Base-by-base conservation (phyloP, 2,113 vertebrate genomes). In the Anseranas semipalmata region DNA sequence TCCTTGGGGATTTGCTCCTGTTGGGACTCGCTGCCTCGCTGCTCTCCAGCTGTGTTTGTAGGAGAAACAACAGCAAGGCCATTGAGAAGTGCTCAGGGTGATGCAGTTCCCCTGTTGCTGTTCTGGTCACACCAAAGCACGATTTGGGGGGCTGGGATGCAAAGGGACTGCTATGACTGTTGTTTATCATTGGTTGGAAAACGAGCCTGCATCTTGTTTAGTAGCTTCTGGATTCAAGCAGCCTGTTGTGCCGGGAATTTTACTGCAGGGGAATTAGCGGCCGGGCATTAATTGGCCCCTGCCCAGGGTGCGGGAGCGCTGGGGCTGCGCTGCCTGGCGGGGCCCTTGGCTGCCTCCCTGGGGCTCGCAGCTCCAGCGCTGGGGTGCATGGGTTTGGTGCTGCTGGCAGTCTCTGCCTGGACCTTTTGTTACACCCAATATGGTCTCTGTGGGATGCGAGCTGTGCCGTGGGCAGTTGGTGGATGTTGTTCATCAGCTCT, bases 41-140 rank as follows among this genome's bases (percentile, higher is more conserved):
- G 63, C 53, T 15, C 63, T 65, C 87, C 96, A 90, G 92, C 67
- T 90, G 85, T 93, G 88, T 96, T 96, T 96, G 83, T 17, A 77
- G 92, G 85, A 71, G 83, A 88, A 97, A 94, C 55, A 89, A 15
- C 28, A 33, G 62, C 3, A 4, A 58, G 86, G 68, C 14, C 68
- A 9, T 45, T 0, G 6, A 11, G 73, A 21, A 0, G 5, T 0
- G 0, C 0, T 37, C 0, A 3, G 63, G 39, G 62, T 68, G 71
- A 30, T 52, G 74, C 62, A 21, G 1, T 58, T 76, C 48, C 30
- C 30, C 5, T 45, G 6, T 9, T 0, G 0, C 52, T 1, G n/a
- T 56, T 16, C 16, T 0, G 0, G 22, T 37, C 14, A 6, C 15
- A 3, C 20, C 7, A 21, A 35, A 25, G 75, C 32, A 4, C 0